Percentiles rank a stretch among this genome's conserved stretches.
These are phyloP conservation scores for Akabosia matsudoensis DNA, from an alignment of 1,140 invertebrate species.

Conservation along the genomic window DNA sequence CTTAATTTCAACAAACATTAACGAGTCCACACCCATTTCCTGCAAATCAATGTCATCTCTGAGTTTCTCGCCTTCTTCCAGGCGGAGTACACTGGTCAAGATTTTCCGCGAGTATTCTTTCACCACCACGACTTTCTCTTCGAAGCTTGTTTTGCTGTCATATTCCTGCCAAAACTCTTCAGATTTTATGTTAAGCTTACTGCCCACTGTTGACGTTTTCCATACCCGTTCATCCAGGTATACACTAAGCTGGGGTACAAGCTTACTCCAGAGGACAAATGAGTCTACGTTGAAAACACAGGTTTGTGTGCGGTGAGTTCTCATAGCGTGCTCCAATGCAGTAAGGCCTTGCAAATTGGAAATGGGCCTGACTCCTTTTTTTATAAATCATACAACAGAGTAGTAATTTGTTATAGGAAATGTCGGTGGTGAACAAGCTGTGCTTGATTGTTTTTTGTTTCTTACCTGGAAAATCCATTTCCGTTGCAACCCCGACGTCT, in stretches of 20 bases:
- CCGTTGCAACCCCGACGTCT: not conserved
- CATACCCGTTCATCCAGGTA: not conserved
- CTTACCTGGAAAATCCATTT: not conserved
- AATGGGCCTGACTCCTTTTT: not conserved
- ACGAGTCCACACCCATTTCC: conserved; percentile 10
- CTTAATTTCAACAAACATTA: conserved; percentile 21
- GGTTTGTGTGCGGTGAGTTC: not conserved
- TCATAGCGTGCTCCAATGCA: conserved; percentile 13
- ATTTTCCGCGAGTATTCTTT: not conserved
- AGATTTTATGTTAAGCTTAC: not conserved
- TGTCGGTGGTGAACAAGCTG: no score
- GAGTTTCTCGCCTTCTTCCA: not conserved
- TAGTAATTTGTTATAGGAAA: no score
- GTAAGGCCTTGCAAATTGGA: conserved; percentile 2
- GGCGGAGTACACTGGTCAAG: not conserved
- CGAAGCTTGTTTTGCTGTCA: not conserved
- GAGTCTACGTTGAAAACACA: not conserved
- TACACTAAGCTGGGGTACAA: not conserved
- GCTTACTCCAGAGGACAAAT: not conserved
- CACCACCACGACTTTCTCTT: not conserved
- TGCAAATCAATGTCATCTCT: not conserved
- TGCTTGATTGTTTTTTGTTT: no score
- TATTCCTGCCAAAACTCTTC: conserved; percentile 20
- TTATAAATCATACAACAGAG: no score
- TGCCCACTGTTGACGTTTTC: not conserved